Conservation (phyloP, 53 echinoderm and acorn worm genomes). For the Stichopus horrens region DNA sequence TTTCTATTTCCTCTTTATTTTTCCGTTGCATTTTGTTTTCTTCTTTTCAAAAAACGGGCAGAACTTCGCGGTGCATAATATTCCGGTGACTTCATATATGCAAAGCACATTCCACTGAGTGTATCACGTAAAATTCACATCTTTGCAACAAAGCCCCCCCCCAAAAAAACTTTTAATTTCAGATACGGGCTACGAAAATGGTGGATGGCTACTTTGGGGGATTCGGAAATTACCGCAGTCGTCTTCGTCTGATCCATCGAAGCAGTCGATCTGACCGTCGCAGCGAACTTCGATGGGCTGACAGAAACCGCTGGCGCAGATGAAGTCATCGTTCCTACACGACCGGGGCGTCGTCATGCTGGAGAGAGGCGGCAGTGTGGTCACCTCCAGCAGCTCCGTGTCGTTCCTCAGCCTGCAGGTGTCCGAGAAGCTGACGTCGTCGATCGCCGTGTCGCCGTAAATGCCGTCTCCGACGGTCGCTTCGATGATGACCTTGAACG, state of each 20-base stretch:
- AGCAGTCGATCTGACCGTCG: constrained; percentile 57
- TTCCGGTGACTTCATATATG: no score
- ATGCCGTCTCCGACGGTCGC: constrained; percentile 76
- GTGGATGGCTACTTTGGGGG: no score
- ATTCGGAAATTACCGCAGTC: constrained; percentile 53
- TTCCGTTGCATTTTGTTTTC: no score
- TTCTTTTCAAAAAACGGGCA: no score
- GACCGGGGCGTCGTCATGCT: constrained; percentile 51
- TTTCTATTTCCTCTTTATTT: no score
- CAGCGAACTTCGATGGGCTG: constrained; percentile 50
- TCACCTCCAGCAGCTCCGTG: constrained; percentile 51
- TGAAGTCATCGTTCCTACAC: constrained; percentile 61
- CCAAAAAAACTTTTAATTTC: no score
- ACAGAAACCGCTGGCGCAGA: constrained; percentile 63
- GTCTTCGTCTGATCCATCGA: constrained; percentile 54
- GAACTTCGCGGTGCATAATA: no score
- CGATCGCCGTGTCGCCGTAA: constrained; percentile 84
- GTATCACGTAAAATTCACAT: no score
- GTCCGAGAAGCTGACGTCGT: constrained; percentile 73
- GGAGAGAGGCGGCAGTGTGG: constrained; percentile 53
- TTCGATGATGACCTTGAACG: constrained; percentile 76
- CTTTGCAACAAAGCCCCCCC: no score
- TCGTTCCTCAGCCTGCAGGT: constrained; percentile 51
- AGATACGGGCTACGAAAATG: no score
- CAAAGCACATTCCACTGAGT: no score